These are phyloP conservation scores for Barbus barbus DNA, from an alignment of 2,113 vertebrate species.

Conservation along the genomic window DNA sequence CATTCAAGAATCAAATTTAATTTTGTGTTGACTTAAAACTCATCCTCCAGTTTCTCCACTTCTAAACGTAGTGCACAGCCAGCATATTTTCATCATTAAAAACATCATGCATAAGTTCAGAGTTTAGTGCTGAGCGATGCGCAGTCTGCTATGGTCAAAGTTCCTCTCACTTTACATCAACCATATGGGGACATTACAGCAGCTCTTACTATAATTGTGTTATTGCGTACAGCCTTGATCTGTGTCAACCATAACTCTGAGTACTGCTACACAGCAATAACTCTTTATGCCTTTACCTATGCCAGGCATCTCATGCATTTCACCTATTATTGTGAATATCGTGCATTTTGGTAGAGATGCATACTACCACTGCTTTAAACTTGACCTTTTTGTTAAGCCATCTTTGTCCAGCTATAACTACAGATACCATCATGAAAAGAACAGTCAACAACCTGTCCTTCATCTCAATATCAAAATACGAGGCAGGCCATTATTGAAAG, in stretches of 20 bases:
- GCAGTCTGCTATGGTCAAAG: slow-evolving; percentile 5
- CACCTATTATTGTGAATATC: slow-evolving; percentile 56
- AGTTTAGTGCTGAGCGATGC: slow-evolving; percentile 33
- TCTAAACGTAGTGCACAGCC: not conserved
- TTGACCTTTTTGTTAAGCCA: not conserved
- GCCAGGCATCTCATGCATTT: slow-evolving; percentile 44
- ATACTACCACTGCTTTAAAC: not conserved
- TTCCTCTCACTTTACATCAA: slow-evolving; percentile 36
- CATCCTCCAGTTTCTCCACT: not conserved
- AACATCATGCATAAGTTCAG: slow-evolving; percentile 29
- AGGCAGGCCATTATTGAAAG: slow-evolving; percentile 67
- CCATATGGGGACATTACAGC: slow-evolving; percentile 71
- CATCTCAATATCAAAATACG: slow-evolving; percentile 69
- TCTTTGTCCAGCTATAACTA: not conserved
- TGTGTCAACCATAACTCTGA: slow-evolving; percentile 74
- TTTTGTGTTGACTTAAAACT: not conserved
- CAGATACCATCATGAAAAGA: slow-evolving; percentile 40
- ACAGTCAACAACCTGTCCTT: slow-evolving; percentile 67
- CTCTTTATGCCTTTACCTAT: slow-evolving; percentile 66
- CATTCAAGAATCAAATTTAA: not conserved
- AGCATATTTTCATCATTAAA: slow-evolving; percentile 27
- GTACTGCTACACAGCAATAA: slow-evolving; percentile 66
- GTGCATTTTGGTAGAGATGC: slow-evolving; percentile 11
- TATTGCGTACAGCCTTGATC: slow-evolving; percentile 73
- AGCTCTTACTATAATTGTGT: slow-evolving; percentile 77